Conservation (phyloP, 2,888 invertebrate species). For the Ctena decussata region DNA sequence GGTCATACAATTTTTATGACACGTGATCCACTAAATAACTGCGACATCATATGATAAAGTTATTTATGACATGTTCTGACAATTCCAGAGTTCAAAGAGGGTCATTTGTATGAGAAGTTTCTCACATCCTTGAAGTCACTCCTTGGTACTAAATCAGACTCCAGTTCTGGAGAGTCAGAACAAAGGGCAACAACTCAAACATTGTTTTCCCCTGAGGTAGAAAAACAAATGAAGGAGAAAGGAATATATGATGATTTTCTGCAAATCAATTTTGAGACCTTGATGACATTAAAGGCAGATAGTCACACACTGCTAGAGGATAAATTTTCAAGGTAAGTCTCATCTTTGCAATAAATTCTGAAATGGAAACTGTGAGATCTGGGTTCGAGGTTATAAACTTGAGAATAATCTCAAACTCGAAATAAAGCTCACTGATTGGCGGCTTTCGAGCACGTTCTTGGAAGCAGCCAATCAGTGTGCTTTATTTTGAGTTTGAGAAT, state of each 20-base stretch:
- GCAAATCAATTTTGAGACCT: constrained; percentile 76
- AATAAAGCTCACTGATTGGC: too few relatives aligned
- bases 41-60: too few relatives aligned
- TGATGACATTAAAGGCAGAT: constrained; percentile 32
- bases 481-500: too few relatives aligned
- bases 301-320: constrained; percentile 44
- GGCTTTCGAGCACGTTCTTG: too few relatives aligned
- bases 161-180: constrained; percentile 13
- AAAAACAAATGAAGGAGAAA: constrained; percentile 74
- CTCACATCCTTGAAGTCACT: constrained; percentile 72
- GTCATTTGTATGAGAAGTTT: constrained; percentile 78
- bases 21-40: too few relatives aligned
- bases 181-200: constrained; percentile 28
- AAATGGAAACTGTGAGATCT: too few relatives aligned
- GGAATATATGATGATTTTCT: constrained; percentile 78
- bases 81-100: constrained; percentile 67
- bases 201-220: constrained; percentile 66
- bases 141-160: constrained; percentile 59
- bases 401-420: too few relatives aligned
- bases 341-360: too few relatives aligned
- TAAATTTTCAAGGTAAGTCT: constrained; percentile 43
- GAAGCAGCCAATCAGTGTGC: too few relatives aligned
- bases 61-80: too few relatives aligned
- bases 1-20: too few relatives aligned
- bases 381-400: too few relatives aligned